phyloP scores from a whole-genome alignment of 1,140 invertebrate species.

The Apocrypta bakeri region DNA sequence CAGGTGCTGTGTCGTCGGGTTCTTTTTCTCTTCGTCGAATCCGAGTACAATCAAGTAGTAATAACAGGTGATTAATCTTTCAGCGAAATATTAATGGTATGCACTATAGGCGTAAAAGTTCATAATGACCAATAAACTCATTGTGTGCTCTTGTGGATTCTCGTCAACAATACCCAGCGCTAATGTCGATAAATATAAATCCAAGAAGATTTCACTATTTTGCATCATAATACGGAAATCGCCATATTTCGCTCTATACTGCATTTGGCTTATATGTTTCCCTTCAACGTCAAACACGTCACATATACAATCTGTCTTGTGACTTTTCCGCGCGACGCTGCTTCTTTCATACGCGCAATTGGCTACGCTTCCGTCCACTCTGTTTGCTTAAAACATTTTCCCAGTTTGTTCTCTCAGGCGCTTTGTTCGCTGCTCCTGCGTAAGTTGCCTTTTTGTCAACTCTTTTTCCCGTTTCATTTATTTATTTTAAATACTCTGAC shows the following conservation, averaged over 20 bases:
- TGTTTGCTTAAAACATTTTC: background rate
- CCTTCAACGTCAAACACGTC: background rate
- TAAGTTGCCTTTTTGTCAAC: background rate
- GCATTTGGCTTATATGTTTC: background rate
- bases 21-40: background rate
- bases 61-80: background rate
- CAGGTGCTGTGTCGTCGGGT: background rate
- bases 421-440: background rate
- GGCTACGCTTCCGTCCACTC: background rate
- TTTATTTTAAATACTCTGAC: no score
- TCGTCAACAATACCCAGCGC: no score
- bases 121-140: no score
- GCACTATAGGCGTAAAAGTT: no score
- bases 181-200: no score
- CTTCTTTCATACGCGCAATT: no score
- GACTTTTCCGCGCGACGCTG: no score
- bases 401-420: background rate
- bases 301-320: background rate
- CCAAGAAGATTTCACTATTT: background rate
- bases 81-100: no score
- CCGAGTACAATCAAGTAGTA: background rate
- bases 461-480: background rate
- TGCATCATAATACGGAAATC: background rate
- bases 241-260: background rate
- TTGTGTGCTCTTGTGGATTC: no score